Evolutionary conservation across 2,113 vertebrate species (phyloP).

Genomic region (Desmodus rotundus): DNA sequence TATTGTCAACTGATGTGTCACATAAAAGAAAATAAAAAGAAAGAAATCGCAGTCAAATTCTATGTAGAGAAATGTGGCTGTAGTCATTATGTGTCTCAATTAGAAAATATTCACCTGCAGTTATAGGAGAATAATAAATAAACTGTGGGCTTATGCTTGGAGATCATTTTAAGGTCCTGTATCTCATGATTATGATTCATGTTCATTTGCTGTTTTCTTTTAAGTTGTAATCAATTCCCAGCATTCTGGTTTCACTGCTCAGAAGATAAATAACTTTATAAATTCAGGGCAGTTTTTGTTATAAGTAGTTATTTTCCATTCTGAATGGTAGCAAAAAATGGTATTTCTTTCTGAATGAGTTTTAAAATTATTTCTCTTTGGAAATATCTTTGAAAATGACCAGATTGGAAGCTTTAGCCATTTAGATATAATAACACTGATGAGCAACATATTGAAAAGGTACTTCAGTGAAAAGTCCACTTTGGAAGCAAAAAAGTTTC

Average conservation of each 20-base stretch:
- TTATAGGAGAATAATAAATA: neutral
- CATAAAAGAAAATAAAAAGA: neutral
- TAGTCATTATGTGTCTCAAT: slow-evolving; percentile 31
- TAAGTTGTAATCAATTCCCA: slow-evolving; percentile 17
- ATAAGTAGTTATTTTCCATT: slow-evolving; percentile 4
- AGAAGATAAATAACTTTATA: neutral
- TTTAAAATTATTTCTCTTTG: slow-evolving; percentile 42
- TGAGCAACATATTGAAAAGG: slow-evolving; percentile 12
- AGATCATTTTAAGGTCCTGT: neutral
- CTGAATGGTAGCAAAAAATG: neutral
- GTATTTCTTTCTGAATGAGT: slow-evolving; percentile 8
- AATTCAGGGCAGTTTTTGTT: slow-evolving; percentile 2
- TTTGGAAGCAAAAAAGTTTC: neutral
- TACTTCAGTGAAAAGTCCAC: slow-evolving; percentile 32
- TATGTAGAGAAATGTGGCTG: neutral
- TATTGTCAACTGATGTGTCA: slow-evolving; percentile 26
- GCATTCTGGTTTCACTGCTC: neutral
- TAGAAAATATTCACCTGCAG: neutral
- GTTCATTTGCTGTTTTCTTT: neutral
- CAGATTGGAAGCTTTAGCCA: slow-evolving; percentile 23
- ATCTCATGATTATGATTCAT: neutral
- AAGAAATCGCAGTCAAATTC: neutral
- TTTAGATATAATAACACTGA: slow-evolving; percentile 41
- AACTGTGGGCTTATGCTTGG: neutral
- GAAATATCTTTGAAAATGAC: slow-evolving; percentile 47